Conservation (phyloP, 2,888 invertebrate genomes). For the Caenorhabditis panamensis region DNA sequence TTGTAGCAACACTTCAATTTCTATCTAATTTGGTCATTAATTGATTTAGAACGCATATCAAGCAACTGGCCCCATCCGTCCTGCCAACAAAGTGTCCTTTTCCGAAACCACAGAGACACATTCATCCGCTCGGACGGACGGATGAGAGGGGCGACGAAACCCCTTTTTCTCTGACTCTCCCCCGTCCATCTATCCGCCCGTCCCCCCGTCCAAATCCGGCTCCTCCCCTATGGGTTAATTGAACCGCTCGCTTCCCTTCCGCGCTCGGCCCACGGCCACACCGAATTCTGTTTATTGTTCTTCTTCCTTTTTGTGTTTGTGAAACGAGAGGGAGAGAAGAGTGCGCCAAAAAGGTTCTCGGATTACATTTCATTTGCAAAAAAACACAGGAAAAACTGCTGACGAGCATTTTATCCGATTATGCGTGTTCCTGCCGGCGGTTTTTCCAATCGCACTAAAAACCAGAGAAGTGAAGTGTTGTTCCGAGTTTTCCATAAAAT, state of each 20-base stretch:
- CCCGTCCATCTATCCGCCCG: not conserved
- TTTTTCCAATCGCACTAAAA: not conserved
- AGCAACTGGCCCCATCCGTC: constrained; percentile 4
- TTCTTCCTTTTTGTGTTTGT: constrained; percentile 27
- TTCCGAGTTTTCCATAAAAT: not conserved
- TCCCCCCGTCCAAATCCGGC: constrained; percentile 47
- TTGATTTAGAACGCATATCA: constrained; percentile 44
- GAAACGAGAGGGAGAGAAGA: not conserved
- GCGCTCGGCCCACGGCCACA: not conserved
- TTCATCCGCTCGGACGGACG: constrained; percentile 10
- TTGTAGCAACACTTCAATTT: too few species aligned
- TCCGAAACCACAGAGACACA: constrained; percentile 12
- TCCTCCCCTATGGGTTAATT: constrained; percentile 58
- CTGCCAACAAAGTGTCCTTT: constrained; percentile 5
- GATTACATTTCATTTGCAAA: constrained; percentile 19
- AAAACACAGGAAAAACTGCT: not conserved
- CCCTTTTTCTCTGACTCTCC: not conserved
- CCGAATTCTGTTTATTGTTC: constrained; percentile 36
- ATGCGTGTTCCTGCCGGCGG: constrained; percentile 29
- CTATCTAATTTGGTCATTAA: constrained; percentile 43
- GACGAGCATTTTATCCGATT: constrained; percentile 34
- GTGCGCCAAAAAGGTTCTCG: constrained; percentile 24
- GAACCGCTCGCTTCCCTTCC: constrained; percentile 47
- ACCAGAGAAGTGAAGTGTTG: not conserved
- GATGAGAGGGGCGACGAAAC: not conserved